Evolutionary conservation across 2,797 vertebrate species (phyloP), one percentile per base, ranked within the genome.

Genomic region (Thamnophis elegans): DNA sequence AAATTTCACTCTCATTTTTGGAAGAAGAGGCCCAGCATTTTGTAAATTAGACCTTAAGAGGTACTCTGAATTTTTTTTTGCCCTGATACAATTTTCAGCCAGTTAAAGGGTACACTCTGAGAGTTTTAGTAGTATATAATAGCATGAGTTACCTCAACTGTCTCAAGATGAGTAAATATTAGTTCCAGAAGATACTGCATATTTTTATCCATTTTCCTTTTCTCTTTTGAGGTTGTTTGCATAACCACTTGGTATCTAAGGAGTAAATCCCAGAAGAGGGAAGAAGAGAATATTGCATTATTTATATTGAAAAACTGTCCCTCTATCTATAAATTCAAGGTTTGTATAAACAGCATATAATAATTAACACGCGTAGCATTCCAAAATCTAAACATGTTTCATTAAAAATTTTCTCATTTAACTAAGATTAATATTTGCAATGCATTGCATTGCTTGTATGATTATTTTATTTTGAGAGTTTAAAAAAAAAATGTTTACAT

Each of bases 151-250:
- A 98, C 98, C 97, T 97, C 97, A 59, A 98, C 91, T 65, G 96
- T 97, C 13, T 94, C 96, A 28, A 98, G 92, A 1, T 98, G 98
- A 89, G 93, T 97, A 90, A 96, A 95, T 89, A 98, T 96, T 87
- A 97, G 94, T 93, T 98, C 97, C 91, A 98, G 42, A 91, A 97
- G 97, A 82, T 95, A 96, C 54, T 97, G 96, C 93, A 98, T 89
- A 36, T 97, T 97, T 89, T 96, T 97, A 7, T 94, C 96, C 58
- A 97, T 94, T 95, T 97, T 98, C 88, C 97, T 95, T 91, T 95
- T 97, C 93, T 98, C 97, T 96, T 98, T 98, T 90, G 96, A 97
- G 92, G 97, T 97, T 58, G 94, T 97, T 91, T 98, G 97, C 32
- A 97, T 94, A 90, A 97, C 97, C 68, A 98, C 94, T 86, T 98